A percentile compares a stretch with the other conserved stretches of the same genome.
These are phyloP conservation scores for Sicus ferrugineus DNA, from an alignment of 2,888 invertebrate genomes.

Conservation along the genomic window DNA sequence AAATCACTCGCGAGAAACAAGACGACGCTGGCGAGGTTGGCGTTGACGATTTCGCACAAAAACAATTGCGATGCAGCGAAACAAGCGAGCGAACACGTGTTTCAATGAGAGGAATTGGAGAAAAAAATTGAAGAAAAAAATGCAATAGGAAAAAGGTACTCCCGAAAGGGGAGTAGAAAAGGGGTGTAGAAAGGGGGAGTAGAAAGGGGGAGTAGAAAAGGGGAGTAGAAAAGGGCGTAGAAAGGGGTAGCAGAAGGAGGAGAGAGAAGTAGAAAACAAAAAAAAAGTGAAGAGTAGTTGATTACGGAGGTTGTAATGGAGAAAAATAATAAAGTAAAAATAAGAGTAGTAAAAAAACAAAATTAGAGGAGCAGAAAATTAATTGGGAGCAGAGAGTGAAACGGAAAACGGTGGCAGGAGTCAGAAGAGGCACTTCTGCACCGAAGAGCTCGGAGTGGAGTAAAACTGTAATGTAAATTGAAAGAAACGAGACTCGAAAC, in stretches of 20 bases:
- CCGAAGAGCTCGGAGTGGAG: no score
- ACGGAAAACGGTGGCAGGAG: background rate
- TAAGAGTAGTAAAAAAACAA: background rate
- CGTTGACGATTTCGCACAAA: conserved; percentile 2
- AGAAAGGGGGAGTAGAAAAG: background rate
- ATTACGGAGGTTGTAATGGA: conserved; percentile 10
- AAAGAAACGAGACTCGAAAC: no score
- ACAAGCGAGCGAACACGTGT: conserved; percentile 16
- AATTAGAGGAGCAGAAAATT: background rate
- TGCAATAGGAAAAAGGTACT: background rate
- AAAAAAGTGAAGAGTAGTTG: conserved; percentile 6
- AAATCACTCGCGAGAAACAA: conserved; percentile 17
- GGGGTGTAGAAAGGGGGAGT: background rate
- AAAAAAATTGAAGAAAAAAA: background rate
- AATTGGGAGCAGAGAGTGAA: background rate
- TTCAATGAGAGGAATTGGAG: background rate
- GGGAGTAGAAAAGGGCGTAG: background rate
- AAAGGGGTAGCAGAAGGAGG: background rate
- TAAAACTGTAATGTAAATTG: no score
- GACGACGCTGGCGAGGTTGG: background rate
- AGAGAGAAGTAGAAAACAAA: background rate
- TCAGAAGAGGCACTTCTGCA: background rate
- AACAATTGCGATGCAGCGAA: background rate
- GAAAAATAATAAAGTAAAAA: background rate
- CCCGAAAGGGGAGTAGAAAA: no score